Conservation (phyloP, 2,888 invertebrate genomes). For the Hedya salicella region DNA sequence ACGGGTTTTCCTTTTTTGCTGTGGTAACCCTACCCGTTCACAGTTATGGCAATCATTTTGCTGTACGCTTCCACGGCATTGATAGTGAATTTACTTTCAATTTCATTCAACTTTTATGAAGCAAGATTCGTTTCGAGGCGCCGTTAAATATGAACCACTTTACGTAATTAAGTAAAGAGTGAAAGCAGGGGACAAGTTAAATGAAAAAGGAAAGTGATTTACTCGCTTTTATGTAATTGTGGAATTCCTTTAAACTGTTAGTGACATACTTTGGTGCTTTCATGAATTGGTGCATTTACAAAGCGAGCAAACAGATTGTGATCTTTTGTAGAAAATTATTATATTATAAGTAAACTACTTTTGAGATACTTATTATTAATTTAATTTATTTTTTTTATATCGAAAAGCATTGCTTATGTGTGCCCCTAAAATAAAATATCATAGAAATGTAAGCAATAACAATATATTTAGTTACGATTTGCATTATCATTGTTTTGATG, state of each 20-base stretch:
- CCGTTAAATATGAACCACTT: constrained; percentile 29
- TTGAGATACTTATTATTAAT: no score
- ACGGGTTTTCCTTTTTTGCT: background rate
- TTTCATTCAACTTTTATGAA: constrained; percentile 53
- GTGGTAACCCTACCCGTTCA: constrained; percentile 39
- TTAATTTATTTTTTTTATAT: no score
- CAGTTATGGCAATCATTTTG: constrained; percentile 48
- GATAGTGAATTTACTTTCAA: constrained; percentile 61
- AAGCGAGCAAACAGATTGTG: no score
- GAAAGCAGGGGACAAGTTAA: constrained; percentile 34
- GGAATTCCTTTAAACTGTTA: constrained; percentile 6
- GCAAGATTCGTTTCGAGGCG: constrained; percentile 7
- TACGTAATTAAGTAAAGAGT: constrained; percentile 39
- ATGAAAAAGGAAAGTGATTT: constrained; percentile 34
- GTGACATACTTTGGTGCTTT: no score
- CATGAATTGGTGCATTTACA: no score
- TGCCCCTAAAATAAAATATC: no score
- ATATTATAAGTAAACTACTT: no score
- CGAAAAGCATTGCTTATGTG: no score
- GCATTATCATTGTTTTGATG: constrained; percentile 8
- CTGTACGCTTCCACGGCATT: constrained; percentile 54
- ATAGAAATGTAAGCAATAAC: no score
- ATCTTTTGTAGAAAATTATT: no score
- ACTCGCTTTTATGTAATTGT: constrained; percentile 26
- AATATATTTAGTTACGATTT: background rate